phyloP scores from a whole-genome alignment of 2,113 vertebrate species.

The Bombycilla garrulus region DNA sequence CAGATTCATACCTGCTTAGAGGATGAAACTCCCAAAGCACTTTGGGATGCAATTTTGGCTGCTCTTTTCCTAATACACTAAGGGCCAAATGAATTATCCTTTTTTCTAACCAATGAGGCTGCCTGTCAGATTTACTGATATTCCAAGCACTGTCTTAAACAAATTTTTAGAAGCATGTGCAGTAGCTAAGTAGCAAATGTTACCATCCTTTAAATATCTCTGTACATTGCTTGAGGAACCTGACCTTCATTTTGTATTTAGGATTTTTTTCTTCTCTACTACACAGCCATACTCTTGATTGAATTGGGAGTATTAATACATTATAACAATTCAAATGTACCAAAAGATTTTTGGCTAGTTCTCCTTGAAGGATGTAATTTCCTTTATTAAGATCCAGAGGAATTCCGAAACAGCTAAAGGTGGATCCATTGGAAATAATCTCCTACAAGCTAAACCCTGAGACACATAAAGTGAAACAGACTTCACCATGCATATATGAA shows the following conservation, averaged over 20 bases:
- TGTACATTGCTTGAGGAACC: neutral
- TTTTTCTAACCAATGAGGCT: neutral
- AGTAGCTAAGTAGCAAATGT: neutral
- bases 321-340: neutral
- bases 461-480: neutral
- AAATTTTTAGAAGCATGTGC: neutral
- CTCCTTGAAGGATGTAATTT: neutral
- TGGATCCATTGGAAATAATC: neutral
- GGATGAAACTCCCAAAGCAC: neutral
- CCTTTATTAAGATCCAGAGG: neutral
- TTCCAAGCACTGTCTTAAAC: neutral
- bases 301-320: neutral
- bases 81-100: neutral
- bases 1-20: neutral
- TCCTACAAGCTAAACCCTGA: neutral
- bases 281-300: neutral
- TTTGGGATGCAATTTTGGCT: neutral
- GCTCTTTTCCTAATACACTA: neutral
- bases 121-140: neutral
- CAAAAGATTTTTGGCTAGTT: neutral
- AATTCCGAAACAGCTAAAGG: neutral
- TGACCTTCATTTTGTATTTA: neutral
- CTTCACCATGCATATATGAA: neutral
- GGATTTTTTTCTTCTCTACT: neutral
- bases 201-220: neutral